Percentiles rank a stretch among this genome's conserved stretches.
phyloP scores from a whole-genome alignment of 2,888 invertebrate species.

The Metopia argyrocephala region DNA sequence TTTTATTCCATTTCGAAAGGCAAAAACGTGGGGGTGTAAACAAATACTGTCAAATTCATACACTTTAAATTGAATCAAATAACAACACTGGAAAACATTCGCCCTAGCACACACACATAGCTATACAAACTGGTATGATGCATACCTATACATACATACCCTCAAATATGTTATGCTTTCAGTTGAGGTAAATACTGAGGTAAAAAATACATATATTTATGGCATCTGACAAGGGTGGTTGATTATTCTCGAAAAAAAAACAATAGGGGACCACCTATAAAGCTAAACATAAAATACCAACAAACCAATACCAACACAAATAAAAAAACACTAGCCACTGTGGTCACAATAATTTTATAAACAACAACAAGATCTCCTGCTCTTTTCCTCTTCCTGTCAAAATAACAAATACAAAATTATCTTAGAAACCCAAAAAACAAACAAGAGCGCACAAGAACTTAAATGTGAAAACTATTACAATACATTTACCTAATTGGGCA shows the following conservation, averaged over 20 bases:
- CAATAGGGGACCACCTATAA: slow-evolving; percentile 25
- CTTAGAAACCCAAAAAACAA: too few relatives aligned
- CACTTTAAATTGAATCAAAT: slow-evolving; percentile 44
- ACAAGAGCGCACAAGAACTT: too few relatives aligned
- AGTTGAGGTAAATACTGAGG: too few relatives aligned
- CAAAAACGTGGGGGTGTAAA: slow-evolving; percentile 1
- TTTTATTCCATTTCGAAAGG: neutral
- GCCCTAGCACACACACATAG: neutral
- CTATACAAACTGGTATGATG: too few relatives aligned
- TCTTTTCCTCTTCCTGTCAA: too few relatives aligned
- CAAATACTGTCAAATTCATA: slow-evolving; percentile 45
- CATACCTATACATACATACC: neutral
- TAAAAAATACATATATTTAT: too few relatives aligned
- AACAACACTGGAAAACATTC: slow-evolving; percentile 31
- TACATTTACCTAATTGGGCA: too few relatives aligned
- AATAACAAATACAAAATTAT: too few relatives aligned
- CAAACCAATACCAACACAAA: slow-evolving; percentile 28
- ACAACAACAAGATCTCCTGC: slow-evolving; percentile 32
- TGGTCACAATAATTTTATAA: slow-evolving; percentile 27
- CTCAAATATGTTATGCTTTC: neutral
- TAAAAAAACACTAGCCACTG: slow-evolving; percentile 14
- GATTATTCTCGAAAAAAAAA: slow-evolving; percentile 4
- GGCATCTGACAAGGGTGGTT: neutral
- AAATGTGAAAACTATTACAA: too few relatives aligned
- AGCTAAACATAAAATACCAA: slow-evolving; percentile 29